Conservation (phyloP, 2,888 invertebrate genomes). For the Cordilura impudica region DNA sequence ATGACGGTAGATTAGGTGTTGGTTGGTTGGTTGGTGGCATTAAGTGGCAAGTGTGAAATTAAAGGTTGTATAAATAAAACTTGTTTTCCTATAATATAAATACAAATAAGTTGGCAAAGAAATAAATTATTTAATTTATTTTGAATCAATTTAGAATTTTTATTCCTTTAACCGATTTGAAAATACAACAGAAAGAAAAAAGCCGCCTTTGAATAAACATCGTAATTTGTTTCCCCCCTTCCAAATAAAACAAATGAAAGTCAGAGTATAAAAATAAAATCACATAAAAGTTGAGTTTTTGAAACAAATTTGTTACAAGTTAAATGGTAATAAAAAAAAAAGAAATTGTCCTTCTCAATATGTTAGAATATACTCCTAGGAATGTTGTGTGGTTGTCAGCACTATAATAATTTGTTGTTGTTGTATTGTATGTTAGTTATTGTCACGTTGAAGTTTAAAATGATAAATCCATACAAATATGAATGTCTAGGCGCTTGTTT, state of each 20-base stretch:
- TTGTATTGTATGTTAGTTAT: background rate
- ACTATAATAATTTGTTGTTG: constrained; percentile 34
- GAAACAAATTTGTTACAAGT: constrained; percentile 4
- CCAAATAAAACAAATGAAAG: background rate
- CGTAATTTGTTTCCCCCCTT: background rate
- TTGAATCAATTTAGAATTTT: background rate
- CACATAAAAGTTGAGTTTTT: constrained; percentile 7
- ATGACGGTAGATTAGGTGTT: background rate
- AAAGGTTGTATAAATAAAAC: constrained; percentile 54
- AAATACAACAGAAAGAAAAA: constrained; percentile 3
- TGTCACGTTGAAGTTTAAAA: constrained; percentile 13
- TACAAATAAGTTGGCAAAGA: background rate
- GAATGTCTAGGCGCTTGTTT: constrained; percentile 32
- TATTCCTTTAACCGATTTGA: background rate
- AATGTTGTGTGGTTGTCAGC: constrained; percentile 35
- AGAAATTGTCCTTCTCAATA: constrained; percentile 5
- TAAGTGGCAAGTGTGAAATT: constrained; percentile 55
- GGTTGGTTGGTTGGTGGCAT: constrained; percentile 21
- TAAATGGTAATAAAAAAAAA: background rate
- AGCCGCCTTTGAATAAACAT: background rate
- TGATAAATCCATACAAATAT: constrained; percentile 5
- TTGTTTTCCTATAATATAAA: constrained; percentile 13
- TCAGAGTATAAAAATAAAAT: constrained; percentile 26
- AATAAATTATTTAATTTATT: background rate
- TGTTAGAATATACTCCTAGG: too few relatives aligned